Evolutionary conservation across 2,888 invertebrate species (phyloP).

Genomic region (Desoria tigrina): DNA sequence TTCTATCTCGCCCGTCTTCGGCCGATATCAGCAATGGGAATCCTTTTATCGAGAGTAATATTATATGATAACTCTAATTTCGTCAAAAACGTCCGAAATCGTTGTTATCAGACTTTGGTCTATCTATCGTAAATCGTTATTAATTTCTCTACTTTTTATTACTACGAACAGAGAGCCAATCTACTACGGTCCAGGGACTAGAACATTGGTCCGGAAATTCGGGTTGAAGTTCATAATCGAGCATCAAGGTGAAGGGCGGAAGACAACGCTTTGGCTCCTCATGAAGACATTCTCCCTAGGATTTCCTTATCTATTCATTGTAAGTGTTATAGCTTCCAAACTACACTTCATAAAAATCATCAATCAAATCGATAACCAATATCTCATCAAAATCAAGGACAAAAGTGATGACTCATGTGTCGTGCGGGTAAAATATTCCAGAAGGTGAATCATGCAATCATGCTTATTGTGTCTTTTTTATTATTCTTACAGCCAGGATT

Average conservation of each 20-base stretch:
- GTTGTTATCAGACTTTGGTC: no score
- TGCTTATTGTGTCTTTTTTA: no score
- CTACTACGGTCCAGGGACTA: constrained; percentile 40
- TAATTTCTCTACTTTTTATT: constrained; percentile 1
- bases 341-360: no score
- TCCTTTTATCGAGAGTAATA: constrained; percentile 47
- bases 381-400: no score
- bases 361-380: no score
- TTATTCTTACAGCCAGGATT: constrained; percentile 39
- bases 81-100: no score
- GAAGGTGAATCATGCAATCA: no score
- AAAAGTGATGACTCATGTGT: no score
- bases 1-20: constrained; percentile 44
- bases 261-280: constrained; percentile 45
- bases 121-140: background rate
- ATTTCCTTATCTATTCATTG: constrained; percentile 44
- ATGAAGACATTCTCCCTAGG: constrained; percentile 48
- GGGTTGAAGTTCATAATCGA: constrained; percentile 46
- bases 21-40: constrained; percentile 39
- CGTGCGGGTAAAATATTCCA: no score
- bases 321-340: no score
- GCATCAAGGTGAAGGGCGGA: constrained; percentile 44
- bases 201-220: constrained; percentile 43
- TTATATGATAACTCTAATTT: background rate
- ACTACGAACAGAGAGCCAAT: constrained; percentile 35